Base-by-base conservation (phyloP, 2,797 vertebrate genomes). In the Anguilla anguilla region DNA sequence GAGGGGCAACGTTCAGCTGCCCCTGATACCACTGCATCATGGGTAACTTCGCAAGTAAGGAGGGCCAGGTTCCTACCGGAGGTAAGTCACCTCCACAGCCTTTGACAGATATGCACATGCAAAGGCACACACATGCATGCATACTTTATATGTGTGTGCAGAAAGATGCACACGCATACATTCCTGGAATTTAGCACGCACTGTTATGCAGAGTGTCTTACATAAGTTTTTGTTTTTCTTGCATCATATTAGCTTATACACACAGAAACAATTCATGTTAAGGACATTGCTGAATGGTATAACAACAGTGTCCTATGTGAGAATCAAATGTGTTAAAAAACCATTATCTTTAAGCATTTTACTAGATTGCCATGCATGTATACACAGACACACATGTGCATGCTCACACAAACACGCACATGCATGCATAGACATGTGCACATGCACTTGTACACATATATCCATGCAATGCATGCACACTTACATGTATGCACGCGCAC, bases 1-100 rank as follows among this genome's bases (percentile, higher is more conserved):
- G 2, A 61, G 39, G 77, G 69, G 28, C 69, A 4, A 59, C n/a
- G 0, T 13, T 31, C 28, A 72, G 64, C 31, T 51, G 79, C 81
- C 72, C 83, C 67, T 10, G 90, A 59, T 86, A 85, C 72, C 84
- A 85, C 89, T 88, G 92, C 93, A 96, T 89, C 10, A 97, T 97
- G 96, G 96, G 96, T 49, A 96, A 96, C 94, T 94, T 95, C 81
- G 93, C 95, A 90, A 94, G 91, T 90, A 96, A 96, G 91, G 96
- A 97, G 79, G 83, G 90, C 85, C 95, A 96, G 84, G 94, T 90
- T 92, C 85, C 94, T 87, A 84, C 94, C 92, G 96, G 96, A 93
- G 96, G 96, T 97, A 94, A 89, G 46, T 83, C 61, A 1, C 0
- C 61, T 67, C 83, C 13, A 31, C 57, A 86, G 51, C 64, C 64